Evolutionary conservation across 2,113 vertebrate genomes (phyloP).

Genomic region (Lepidothrix coronata): DNA sequence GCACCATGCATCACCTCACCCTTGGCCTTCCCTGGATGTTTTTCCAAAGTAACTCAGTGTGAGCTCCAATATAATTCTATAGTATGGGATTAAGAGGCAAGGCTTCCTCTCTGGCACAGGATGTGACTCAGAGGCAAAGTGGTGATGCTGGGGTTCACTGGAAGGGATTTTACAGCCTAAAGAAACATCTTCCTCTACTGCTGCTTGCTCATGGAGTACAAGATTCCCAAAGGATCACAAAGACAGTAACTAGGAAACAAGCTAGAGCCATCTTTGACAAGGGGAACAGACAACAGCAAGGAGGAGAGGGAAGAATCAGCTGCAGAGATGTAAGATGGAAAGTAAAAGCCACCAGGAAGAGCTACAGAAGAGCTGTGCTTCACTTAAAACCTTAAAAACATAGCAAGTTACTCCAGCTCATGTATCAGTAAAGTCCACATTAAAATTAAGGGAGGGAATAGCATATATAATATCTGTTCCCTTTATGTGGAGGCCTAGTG

Average conservation of each 20-base stretch:
- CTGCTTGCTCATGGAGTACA: constrained; percentile 22
- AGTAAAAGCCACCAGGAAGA: background rate
- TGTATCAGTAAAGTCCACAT: background rate
- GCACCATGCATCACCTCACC: background rate
- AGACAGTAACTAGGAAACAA: constrained; percentile 47
- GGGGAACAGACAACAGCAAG: background rate
- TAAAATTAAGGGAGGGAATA: background rate
- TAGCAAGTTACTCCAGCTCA: background rate
- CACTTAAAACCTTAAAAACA: background rate
- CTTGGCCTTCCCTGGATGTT: background rate
- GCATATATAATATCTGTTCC: background rate
- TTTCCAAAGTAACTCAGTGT: background rate
- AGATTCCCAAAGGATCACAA: constrained; percentile 17
- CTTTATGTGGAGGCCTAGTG: background rate
- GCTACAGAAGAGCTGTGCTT: background rate
- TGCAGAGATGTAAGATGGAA: background rate
- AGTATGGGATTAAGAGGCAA: background rate
- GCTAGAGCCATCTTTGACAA: background rate
- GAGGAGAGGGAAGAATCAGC: background rate
- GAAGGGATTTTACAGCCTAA: background rate
- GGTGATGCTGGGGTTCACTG: background rate
- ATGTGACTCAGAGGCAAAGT: background rate
- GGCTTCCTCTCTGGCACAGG: background rate
- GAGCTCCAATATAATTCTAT: background rate
- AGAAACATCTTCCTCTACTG: constrained; percentile 1